A percentile compares a stretch with the other conserved stretches of the same genome.
Conservation (phyloP, 2,113 vertebrate genomes). For the Hiodon alosoides region DNA sequence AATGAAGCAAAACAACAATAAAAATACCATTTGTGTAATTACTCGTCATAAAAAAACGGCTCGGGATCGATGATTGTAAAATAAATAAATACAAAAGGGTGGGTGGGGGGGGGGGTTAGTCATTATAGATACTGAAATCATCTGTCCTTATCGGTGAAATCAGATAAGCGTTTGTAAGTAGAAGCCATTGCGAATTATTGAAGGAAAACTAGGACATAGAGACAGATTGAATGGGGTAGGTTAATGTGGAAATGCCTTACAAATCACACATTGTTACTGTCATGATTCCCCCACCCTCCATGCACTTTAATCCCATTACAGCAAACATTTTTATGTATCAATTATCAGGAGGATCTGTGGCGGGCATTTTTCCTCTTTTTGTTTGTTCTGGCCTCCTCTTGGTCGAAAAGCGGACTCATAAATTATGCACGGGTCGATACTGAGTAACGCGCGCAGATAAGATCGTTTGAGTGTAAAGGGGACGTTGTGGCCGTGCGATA, state of each 20-base stretch:
- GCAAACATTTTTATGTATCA: conserved; percentile 19
- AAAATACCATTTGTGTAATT: conserved; percentile 7
- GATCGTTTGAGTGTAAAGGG: conserved; percentile 48
- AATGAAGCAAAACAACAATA: background rate
- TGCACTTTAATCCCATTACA: conserved; percentile 19
- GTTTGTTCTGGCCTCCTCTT: background rate
- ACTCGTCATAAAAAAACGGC: background rate
- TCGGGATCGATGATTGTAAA: background rate
- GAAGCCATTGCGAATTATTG: conserved; percentile 5
- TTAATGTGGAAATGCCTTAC: conserved; percentile 7
- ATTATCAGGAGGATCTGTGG: conserved; percentile 18
- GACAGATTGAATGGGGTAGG: conserved; percentile 2
- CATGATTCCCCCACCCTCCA: conserved; percentile 13
- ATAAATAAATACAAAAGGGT: background rate
- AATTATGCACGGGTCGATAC: conserved; percentile 40
- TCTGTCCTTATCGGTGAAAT: conserved; percentile 23
- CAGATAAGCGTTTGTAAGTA: conserved; percentile 19
- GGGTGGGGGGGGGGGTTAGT: background rate
- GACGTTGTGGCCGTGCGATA: conserved; percentile 46
- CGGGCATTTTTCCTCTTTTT: background rate
- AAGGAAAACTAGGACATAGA: background rate
- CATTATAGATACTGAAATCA: conserved; percentile 16
- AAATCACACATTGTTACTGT: conserved; percentile 17
- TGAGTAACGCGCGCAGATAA: conserved; percentile 22
- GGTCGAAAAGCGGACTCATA: conserved; percentile 25